Evolutionary conservation across 2,888 invertebrate species (phyloP).

Genomic region (Clanis bilineata): DNA sequence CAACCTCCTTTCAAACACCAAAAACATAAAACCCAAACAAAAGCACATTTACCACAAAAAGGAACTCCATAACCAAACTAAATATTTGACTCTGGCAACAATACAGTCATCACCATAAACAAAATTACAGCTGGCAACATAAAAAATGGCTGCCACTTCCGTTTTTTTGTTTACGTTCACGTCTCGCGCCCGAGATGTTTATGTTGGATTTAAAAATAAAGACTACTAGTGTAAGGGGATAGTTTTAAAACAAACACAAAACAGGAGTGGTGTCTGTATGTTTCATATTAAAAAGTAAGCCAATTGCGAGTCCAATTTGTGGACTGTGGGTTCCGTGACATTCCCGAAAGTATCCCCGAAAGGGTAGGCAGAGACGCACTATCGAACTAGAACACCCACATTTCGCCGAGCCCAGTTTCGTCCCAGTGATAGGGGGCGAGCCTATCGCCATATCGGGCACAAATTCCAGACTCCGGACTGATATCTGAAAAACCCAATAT

Average conservation of each 20-base stretch:
- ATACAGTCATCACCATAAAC: slow-evolving; percentile 2
- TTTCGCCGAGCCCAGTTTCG: no score
- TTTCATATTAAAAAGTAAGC: no score
- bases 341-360: no score
- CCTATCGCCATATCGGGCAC: no score
- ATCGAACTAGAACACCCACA: no score
- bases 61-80: neutral
- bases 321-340: no score
- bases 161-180: slow-evolving; percentile 44
- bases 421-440: no score
- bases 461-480: no score
- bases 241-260: slow-evolving; percentile 6
- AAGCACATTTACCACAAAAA: neutral
- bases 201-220: slow-evolving; percentile 26
- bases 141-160: slow-evolving; percentile 39
- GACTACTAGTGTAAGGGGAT: neutral
- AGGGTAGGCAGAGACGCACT: no score
- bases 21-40: neutral
- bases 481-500: no score
- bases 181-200: slow-evolving; percentile 19
- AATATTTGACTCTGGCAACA: neutral
- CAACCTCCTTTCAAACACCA: neutral
- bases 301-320: no score
- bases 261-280: neutral
- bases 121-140: slow-evolving; percentile 22